Evolutionary conservation across 2,113 vertebrate genomes (phyloP).

Genomic region (Serilophus lunatus): DNA sequence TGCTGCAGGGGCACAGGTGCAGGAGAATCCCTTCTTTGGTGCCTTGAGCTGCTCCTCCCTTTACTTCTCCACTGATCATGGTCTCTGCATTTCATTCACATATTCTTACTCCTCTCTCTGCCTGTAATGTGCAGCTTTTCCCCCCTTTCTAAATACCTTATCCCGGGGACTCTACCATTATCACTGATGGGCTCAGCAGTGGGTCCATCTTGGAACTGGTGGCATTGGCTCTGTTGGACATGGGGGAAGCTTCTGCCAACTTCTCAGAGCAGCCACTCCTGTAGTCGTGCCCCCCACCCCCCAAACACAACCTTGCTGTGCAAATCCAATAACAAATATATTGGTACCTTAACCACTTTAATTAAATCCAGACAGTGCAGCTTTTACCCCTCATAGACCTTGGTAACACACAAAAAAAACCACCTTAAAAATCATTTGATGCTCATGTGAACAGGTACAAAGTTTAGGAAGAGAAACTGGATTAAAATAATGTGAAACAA

Average conservation of each 20-base stretch:
- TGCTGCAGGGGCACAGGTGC: neutral
- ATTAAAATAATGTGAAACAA: neutral
- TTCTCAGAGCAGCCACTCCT: neutral
- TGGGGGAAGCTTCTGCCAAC: neutral
- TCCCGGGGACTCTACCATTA: neutral
- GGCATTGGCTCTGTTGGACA: neutral
- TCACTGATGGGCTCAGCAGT: neutral
- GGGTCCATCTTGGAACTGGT: neutral
- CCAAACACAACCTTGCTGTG: neutral
- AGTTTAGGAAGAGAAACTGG: neutral
- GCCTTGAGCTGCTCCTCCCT: neutral
- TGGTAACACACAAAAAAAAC: neutral
- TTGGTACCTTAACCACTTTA: neutral
- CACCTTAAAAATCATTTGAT: neutral
- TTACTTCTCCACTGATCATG: neutral
- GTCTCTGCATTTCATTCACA: neutral
- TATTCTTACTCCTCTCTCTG: neutral
- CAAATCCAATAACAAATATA: neutral
- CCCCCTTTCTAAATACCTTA: neutral
- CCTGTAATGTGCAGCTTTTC: neutral
- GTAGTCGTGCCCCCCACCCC: neutral
- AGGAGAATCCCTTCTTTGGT: neutral
- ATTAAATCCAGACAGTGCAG: neutral
- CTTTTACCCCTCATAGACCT: rapidly evolving
- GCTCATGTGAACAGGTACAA: neutral